Percentiles rank a stretch among this genome's conserved stretches.
These are phyloP conservation scores for Geophilus truncorum DNA, from an alignment of 2,888 invertebrate species.

Conservation along the genomic window DNA sequence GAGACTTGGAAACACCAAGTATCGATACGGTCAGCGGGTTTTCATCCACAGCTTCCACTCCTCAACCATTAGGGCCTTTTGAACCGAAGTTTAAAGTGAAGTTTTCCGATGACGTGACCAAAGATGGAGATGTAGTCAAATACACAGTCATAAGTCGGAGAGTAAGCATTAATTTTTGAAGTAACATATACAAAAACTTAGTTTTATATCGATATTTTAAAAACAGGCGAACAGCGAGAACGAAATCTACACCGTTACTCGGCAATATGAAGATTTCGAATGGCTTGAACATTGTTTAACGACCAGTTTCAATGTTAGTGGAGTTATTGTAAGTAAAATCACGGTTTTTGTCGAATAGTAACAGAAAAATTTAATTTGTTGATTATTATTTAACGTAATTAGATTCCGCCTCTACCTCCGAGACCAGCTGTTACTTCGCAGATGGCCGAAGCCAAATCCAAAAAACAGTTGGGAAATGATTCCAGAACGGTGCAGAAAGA, in stretches of 20 bases:
- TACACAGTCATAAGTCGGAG: slow-evolving; percentile 40
- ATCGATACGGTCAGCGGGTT: slow-evolving; percentile 39
- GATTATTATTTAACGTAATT: neutral
- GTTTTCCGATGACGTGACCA: slow-evolving; percentile 42
- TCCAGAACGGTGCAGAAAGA: slow-evolving; percentile 49
- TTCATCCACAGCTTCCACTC: slow-evolving; percentile 41
- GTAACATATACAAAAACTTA: neutral
- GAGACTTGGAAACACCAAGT: slow-evolving; percentile 31
- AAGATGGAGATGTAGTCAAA: slow-evolving; percentile 44
- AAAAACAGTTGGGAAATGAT: slow-evolving; percentile 47
- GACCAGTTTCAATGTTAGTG: slow-evolving; percentile 46
- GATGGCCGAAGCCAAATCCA: slow-evolving; percentile 47
- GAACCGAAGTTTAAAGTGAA: slow-evolving; percentile 40
- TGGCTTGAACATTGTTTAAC: slow-evolving; percentile 50
- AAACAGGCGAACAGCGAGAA: neutral
- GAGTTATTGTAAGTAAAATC: slow-evolving; percentile 47
- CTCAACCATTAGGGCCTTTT: slow-evolving; percentile 41
- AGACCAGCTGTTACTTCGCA: slow-evolving; percentile 48
- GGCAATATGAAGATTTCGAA: slow-evolving; percentile 51
- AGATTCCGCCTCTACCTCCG: slow-evolving; percentile 50
- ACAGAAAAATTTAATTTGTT: too few species aligned
- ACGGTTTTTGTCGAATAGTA: too few species aligned
- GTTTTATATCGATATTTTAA: neutral
- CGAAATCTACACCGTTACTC: slow-evolving; percentile 38
- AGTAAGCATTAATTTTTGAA: neutral